Evolutionary conservation across 2,888 invertebrate species (phyloP).

Genomic region (Ischnus inquisitorius): DNA sequence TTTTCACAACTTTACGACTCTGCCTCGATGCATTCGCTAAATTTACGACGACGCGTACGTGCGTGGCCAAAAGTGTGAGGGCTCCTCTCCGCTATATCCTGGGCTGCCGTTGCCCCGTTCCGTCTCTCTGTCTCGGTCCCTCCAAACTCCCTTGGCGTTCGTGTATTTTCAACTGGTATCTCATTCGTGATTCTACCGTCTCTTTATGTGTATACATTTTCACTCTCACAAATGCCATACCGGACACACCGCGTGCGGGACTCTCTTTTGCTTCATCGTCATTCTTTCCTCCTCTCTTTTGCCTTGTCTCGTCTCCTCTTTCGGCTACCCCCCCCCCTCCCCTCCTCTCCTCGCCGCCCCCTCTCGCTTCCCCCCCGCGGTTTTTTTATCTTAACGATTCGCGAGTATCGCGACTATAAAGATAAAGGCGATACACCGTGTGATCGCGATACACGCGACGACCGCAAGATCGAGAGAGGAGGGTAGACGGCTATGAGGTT

Average conservation of each 20-base stretch:
- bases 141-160: constrained; percentile 9
- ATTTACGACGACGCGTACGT: constrained; percentile 78
- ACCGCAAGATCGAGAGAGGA: constrained; percentile 36
- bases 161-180: constrained; percentile 29
- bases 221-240: constrained; percentile 29
- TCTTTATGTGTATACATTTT: constrained; percentile 41
- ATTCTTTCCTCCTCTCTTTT: constrained; percentile 44
- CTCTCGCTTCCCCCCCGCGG: constrained; percentile 36
- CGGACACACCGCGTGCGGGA: constrained; percentile 22
- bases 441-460: constrained; percentile 69
- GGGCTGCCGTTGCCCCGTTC: constrained; percentile 1
- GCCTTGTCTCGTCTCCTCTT: constrained; percentile 18
- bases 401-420: constrained; percentile 71
- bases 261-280: constrained; percentile 47
- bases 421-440: constrained; percentile 69
- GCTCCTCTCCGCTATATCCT: constrained; percentile 49
- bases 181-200: constrained; percentile 4
- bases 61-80: constrained; percentile 71
- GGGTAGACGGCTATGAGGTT: constrained; percentile 47
- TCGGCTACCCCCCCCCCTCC: background rate
- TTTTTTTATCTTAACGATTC: constrained; percentile 70
- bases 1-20: constrained; percentile 74
- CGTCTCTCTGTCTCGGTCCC: constrained; percentile 22
- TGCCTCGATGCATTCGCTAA: constrained; percentile 77
- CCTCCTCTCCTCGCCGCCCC: constrained; percentile 39